phyloP scores from a whole-genome alignment of 2,797 vertebrate species.

The Neomorphus geoffroyi region DNA sequence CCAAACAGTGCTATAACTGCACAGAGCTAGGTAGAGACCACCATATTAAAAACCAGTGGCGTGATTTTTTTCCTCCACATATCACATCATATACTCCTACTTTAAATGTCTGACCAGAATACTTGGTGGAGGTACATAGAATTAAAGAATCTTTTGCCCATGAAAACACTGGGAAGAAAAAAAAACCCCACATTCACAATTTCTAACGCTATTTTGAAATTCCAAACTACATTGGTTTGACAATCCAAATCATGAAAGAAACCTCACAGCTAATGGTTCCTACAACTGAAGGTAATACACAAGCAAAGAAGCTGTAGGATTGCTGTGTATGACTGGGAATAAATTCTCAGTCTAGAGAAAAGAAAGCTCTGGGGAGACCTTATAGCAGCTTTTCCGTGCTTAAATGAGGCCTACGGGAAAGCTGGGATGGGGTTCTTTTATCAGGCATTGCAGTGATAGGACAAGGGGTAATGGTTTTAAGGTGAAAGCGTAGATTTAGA shows the following conservation, averaged over 20 bases:
- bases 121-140: background rate
- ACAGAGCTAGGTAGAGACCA: background rate
- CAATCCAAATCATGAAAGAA: background rate
- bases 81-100: background rate
- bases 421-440: no score
- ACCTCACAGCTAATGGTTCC: background rate
- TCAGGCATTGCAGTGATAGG: no score
- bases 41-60: background rate
- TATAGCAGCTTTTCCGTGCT: no score
- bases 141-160: background rate
- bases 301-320: background rate
- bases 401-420: no score
- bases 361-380: no score
- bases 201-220: background rate
- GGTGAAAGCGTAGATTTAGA: no score
- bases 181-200: background rate
- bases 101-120: background rate
- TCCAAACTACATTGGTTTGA: background rate
- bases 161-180: background rate
- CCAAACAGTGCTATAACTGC: background rate
- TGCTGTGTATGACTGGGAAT: fast-evolving
- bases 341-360: no score
- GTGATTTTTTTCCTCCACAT: fast-evolving
- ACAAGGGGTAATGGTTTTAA: no score
- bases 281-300: background rate